Evolutionary conservation across 2,113 vertebrate species (phyloP), one percentile per base, ranked within the genome.

Genomic region (Philantomba maxwellii): DNA sequence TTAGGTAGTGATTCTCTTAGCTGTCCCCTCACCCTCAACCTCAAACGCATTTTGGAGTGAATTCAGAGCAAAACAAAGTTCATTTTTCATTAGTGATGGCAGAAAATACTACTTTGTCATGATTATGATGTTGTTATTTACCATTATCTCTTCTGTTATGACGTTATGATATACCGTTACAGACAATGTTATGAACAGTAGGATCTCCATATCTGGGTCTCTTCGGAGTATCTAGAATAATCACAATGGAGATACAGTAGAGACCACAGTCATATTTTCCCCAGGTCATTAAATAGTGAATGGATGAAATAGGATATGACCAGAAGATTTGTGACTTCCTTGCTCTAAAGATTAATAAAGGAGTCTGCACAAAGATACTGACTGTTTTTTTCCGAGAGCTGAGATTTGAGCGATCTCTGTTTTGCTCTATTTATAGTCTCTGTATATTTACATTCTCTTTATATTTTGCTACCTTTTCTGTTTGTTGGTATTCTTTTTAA

Each of bases 11-110:
- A 10, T 23, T 43, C 19, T 73, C 45, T 57, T 17, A 51, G 21
- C 9, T 23, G 12, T 1, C 16, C 2, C 15, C 10, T 3, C 3
- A 0, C 19, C 1, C 19, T 62, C 15, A 8, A 2, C 8, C 58
- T 51, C 36, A 33, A 1, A 66, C 53, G 21, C 8, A 14, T 33
- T 70, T 39, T 49, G 77, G 53, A 33, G 49, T 94, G 55, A 88
- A 82, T 82, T 85, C 64, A 55, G 45, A 53, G 33, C 26, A 28
- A 87, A 33, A 25, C 45, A 14, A 43, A 57, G 45, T 30, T 7
- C 28, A 9, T 45, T 83, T 92, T 73, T 64, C 39, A 62, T 62
- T 66, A 94, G 62, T 81, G 39, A 77, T 4, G 7, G 49, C 25
- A 55, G 60, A 58, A 87, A 75, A 91, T 25, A 81, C 7, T 17